Evolutionary conservation across 2,113 vertebrate genomes (phyloP).

Genomic region (Oenanthe oenanthe): DNA sequence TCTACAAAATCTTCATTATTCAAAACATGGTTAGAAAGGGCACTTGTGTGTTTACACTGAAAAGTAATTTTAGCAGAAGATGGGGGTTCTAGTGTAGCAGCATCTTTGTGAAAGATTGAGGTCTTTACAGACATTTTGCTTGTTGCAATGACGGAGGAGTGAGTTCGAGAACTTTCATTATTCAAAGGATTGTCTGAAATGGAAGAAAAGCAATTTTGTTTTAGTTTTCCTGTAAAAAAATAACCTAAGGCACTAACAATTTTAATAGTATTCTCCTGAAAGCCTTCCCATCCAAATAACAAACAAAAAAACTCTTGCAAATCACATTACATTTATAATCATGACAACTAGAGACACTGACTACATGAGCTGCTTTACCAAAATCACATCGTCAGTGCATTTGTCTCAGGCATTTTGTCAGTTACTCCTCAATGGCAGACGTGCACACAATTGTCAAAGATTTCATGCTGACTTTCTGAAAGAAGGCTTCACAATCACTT

Average conservation of each 20-base stretch:
- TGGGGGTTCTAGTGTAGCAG: constrained; percentile 85
- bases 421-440: neutral
- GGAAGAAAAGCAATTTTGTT: constrained; percentile 49
- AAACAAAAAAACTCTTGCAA: neutral
- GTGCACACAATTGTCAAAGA: neutral
- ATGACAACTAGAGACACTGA: neutral
- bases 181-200: constrained; percentile 91
- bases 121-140: constrained; percentile 90
- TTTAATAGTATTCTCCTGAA: neutral
- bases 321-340: neutral
- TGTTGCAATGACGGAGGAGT: constrained; percentile 88
- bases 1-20: constrained; percentile 86
- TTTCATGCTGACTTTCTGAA: neutral
- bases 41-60: constrained; percentile 91
- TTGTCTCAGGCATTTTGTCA: neutral
- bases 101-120: constrained; percentile 89
- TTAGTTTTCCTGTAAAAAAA: neutral
- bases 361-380: neutral
- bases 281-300: neutral
- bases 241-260: neutral
- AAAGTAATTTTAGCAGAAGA: constrained; percentile 90
- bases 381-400: neutral
- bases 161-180: constrained; percentile 90
- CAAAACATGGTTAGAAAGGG: constrained; percentile 84
- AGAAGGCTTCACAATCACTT: neutral